These are phyloP conservation scores for Linnaemya tessellans DNA, from an alignment of 2,888 invertebrate genomes.

Conservation along the genomic window DNA sequence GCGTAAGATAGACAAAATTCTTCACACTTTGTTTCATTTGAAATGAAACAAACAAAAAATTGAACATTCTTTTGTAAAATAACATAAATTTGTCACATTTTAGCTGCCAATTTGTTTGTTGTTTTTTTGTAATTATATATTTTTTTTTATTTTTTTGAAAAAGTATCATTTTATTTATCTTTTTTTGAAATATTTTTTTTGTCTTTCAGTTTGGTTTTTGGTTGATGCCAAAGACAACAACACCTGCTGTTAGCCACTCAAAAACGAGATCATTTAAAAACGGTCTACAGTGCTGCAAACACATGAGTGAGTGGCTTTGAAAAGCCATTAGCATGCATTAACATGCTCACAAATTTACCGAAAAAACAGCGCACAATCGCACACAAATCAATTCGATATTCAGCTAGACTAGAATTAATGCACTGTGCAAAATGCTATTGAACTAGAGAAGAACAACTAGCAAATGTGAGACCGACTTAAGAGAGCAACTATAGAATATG, in stretches of 20 bases:
- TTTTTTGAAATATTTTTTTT: constrained; percentile 34
- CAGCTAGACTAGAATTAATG: constrained; percentile 43
- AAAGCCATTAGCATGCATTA: constrained; percentile 70
- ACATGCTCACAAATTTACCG: constrained; percentile 39
- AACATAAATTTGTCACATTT: constrained; percentile 73
- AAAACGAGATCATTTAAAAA: constrained; percentile 67
- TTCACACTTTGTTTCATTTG: constrained; percentile 66
- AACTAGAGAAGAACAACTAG: neutral
- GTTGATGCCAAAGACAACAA: constrained; percentile 67
- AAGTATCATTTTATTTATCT: constrained; percentile 10
- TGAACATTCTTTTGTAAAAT: constrained; percentile 70
- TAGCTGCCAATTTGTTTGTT: constrained; percentile 72
- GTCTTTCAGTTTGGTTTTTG: constrained; percentile 30
- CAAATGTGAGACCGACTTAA: neutral
- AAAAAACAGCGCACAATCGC: constrained; percentile 10
- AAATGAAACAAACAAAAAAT: constrained; percentile 34
- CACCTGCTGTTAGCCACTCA: constrained; percentile 72
- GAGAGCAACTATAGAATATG: neutral
- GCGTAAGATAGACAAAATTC: constrained; percentile 55
- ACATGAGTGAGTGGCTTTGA: constrained; percentile 50
- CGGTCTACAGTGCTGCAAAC: constrained; percentile 40
- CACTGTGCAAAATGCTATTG: constrained; percentile 3
- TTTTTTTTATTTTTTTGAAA: constrained; percentile 23
- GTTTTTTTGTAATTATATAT: constrained; percentile 50
- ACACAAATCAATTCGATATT: constrained; percentile 63